phyloP scores from a whole-genome alignment of 2,888 invertebrate species.

The Leucophenga montana region DNA sequence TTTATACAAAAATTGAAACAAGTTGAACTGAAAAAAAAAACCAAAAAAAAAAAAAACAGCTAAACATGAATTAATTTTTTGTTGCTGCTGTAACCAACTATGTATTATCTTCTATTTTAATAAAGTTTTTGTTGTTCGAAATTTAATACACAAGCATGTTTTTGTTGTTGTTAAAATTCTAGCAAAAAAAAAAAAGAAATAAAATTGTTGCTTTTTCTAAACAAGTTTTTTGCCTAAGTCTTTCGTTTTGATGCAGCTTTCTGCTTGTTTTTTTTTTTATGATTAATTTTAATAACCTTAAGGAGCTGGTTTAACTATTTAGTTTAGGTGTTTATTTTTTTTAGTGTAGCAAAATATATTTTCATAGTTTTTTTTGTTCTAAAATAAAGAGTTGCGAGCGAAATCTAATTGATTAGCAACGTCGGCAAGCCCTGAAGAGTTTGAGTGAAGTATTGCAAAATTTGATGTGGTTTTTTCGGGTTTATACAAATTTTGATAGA shows the following conservation, averaged over 20 bases:
- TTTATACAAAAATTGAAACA: not conserved
- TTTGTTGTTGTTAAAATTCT: not conserved
- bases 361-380: not conserved
- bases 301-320: not conserved
- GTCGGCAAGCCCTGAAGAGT: no score
- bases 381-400: no score
- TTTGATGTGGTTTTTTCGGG: no score
- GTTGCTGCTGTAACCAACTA: not conserved
- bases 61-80: not conserved
- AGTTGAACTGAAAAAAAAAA: slow-evolving; percentile 9
- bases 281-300: slow-evolving; percentile 48
- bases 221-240: slow-evolving; percentile 24
- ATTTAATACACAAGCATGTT: slow-evolving; percentile 33
- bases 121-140: slow-evolving; percentile 7
- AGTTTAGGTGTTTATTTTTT: not conserved
- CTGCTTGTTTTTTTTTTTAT: slow-evolving; percentile 46
- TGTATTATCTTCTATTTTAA: not conserved
- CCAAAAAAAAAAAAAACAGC: not conserved
- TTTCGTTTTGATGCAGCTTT: slow-evolving; percentile 7
- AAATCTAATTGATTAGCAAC: no score
- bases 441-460: no score
- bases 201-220: not conserved
- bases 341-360: not conserved
- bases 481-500: no score
- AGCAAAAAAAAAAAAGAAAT: not conserved